These are phyloP conservation scores for honey bee (Apis mellifera) DNA, from an alignment of 1,140 invertebrate genomes.

Conservation along the genomic window DNA sequence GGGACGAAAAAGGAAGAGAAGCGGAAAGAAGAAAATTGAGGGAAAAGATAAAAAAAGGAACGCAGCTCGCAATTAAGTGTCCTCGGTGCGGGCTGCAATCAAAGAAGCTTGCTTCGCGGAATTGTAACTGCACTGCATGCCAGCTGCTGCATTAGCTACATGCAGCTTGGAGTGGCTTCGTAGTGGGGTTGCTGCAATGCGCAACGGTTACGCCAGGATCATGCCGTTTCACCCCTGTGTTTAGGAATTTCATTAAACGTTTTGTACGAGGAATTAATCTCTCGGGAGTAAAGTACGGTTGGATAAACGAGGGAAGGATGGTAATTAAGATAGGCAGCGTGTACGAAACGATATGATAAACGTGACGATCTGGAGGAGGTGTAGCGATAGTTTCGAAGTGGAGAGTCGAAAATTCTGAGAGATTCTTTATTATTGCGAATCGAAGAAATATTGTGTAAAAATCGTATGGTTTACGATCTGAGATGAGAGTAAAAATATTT, in stretches of 20 bases:
- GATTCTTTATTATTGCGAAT: too few relatives aligned
- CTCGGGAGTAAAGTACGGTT: not conserved
- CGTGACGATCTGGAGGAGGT: too few relatives aligned
- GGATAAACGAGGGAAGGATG: not conserved
- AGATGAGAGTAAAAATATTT: not conserved
- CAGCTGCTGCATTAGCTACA: constrained; percentile 55
- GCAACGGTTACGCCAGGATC: constrained; percentile 56
- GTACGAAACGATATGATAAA: not conserved
- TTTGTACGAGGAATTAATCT: constrained; percentile 20
- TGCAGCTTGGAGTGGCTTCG: constrained; percentile 19
- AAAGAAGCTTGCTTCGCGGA: constrained; percentile 13
- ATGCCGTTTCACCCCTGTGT: constrained; percentile 18
- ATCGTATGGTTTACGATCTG: too few relatives aligned
- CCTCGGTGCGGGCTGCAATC: constrained; percentile 8
- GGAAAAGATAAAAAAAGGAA: not conserved
- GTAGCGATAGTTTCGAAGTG: too few relatives aligned
- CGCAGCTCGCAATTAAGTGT: constrained; percentile 14
- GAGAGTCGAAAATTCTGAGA: too few relatives aligned
- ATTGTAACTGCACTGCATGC: constrained; percentile 41
- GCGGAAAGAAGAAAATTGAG: not conserved
- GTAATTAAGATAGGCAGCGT: constrained; percentile 1
- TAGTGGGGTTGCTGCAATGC: constrained; percentile 68
- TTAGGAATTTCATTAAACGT: constrained; percentile 43
- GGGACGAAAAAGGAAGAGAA: not conserved
- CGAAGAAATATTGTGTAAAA: too few relatives aligned